Conservation (phyloP, 2,113 vertebrate species). For the Myrmophylax atrothorax region DNA sequence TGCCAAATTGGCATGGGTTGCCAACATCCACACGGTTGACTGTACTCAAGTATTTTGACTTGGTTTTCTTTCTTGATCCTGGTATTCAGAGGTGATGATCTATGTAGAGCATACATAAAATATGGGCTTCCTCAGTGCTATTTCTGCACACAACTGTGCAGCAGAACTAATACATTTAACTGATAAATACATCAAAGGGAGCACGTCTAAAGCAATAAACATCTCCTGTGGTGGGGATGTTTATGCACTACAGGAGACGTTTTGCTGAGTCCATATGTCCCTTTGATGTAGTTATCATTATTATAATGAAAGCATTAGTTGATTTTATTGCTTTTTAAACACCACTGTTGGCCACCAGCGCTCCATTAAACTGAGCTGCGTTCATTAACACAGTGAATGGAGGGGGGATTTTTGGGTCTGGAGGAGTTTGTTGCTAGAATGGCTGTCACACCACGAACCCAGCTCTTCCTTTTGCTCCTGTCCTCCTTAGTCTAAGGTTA, state of each 20-base stretch:
- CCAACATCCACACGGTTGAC: not conserved
- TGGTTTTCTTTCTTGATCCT: not conserved
- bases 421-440: not conserved
- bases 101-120: conserved; percentile 37
- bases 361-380: not conserved
- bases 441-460: not conserved
- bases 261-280: conserved; percentile 15
- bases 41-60: not conserved
- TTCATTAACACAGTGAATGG: not conserved
- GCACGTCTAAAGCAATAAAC: conserved; percentile 67
- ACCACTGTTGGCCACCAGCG: conserved; percentile 23
- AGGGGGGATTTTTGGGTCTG: not conserved
- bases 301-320: conserved; percentile 65
- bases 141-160: conserved; percentile 44
- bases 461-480: not conserved
- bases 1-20: not conserved
- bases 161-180: conserved; percentile 73
- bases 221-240: conserved; percentile 62
- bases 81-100: not conserved
- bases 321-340: conserved; percentile 66
- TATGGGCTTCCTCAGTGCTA: conserved; percentile 16
- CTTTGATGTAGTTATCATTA: conserved; percentile 69
- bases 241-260: conserved; percentile 47
- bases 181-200: conserved; percentile 75
- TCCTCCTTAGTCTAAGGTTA: not conserved